phyloP scores from a whole-genome alignment of 2,888 invertebrate species.

The Molanna angustata region DNA sequence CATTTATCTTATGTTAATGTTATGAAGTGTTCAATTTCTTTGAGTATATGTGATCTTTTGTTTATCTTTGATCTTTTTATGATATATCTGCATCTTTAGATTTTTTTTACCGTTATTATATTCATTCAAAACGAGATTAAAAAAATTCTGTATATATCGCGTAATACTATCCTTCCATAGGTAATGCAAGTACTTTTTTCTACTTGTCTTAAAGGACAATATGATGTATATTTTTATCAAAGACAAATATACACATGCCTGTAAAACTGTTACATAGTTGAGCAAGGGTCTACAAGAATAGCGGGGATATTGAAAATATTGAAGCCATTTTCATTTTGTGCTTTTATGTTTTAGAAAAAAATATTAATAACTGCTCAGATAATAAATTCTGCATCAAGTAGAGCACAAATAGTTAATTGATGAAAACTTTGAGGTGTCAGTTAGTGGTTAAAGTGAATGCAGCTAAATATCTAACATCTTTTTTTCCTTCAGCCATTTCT shows the following conservation, averaged over 20 bases:
- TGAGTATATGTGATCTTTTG: no score
- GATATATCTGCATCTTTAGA: no score
- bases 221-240: neutral
- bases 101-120: no score
- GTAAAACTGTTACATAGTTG: neutral
- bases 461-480: neutral
- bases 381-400: neutral
- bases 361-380: no score
- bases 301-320: neutral
- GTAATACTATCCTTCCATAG: no score
- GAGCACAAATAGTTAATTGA: neutral
- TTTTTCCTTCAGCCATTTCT: no score
- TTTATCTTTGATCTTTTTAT: no score
- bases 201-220: neutral
- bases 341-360: neutral
- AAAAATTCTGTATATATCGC: no score
- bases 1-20: no score
- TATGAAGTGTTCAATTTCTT: no score
- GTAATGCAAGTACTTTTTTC: no score
- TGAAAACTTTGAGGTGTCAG: neutral
- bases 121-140: no score
- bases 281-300: neutral
- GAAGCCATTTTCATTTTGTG: neutral
- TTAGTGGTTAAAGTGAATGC: neutral
- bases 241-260: neutral